Base-by-base conservation (phyloP, 2,888 invertebrate species). In the Trachelus tabidus region DNA sequence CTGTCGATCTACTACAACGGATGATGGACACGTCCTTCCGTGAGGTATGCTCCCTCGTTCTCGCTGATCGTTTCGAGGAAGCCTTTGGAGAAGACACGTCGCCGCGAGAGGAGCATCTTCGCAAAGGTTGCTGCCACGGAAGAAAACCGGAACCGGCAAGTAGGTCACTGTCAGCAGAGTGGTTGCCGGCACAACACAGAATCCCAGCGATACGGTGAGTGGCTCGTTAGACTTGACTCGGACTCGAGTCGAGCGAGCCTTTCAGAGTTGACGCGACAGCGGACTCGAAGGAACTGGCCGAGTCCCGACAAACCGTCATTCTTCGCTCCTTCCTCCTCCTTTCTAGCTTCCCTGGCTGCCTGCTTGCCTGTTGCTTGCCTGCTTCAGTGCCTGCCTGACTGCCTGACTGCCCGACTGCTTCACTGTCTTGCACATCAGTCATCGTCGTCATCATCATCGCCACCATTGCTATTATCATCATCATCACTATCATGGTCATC, bases 131-230 rank as follows among this genome's bases (percentile, higher is more conserved):
- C n/a, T 69, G 33, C 12, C 35, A 33, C 73, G 73, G 31, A 33
- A 15, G 12, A n/a, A 12, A 85, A 85, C 84, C 85, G 85, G 83
- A 82, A 84, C 79, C 83, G 83, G 82, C 81, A 88, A 89, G 83
- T 89, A 81, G 89, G 89, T 89, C 89, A 90, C 88, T 90, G 87
- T 88, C 89, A 73, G 68, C 69, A 77, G 76, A 34, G 34, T 30
- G 31, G 73, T 37, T 12, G 75, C 68, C 35, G 74, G 73, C 30
- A 68, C 30, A 37, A 35, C 69, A 73, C 56, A 75, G 34, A 33
- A 73, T n/a, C 33, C 34, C 31, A 37, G 74, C 69, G 68, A 75
- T 75, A 77, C 40, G n/a, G n/a, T n/a, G 56, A 77, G 69, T 77
- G 71, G 69, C 35, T 30, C 40, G 15, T 69, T 37, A 34, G n/a